phyloP scores from a whole-genome alignment of 2,797 vertebrate genomes.

The Pipistrellus nathusii region DNA sequence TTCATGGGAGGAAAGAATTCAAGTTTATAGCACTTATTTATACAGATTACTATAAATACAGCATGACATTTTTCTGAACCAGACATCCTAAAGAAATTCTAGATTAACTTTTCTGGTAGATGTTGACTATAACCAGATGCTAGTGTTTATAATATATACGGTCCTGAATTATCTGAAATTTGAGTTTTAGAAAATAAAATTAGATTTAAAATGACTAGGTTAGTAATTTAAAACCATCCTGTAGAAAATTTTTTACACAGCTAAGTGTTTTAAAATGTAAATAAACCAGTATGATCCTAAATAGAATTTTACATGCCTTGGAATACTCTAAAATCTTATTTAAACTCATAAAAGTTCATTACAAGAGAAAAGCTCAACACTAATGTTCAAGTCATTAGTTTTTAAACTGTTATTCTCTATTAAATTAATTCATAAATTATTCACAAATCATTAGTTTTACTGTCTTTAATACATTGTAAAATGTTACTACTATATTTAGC shows the following conservation, averaged over 20 bases:
- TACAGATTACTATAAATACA: not conserved
- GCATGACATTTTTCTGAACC: conserved; percentile 31
- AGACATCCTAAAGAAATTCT: conserved; percentile 46
- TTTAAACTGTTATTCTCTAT: conserved; percentile 1
- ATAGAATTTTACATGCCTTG: not conserved
- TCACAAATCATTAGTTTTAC: conserved; percentile 24
- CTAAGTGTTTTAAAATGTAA: conserved; percentile 52
- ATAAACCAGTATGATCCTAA: conserved; percentile 25
- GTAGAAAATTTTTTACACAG: not conserved
- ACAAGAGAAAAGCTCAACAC: not conserved
- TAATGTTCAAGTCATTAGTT: conserved; percentile 13
- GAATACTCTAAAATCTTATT: conserved; percentile 36
- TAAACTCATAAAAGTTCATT: conserved; percentile 38
- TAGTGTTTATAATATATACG: not conserved
- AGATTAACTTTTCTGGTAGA: conserved; percentile 46
- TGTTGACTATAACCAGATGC: conserved; percentile 5
- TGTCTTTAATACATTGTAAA: not conserved
- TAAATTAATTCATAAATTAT: conserved; percentile 55
- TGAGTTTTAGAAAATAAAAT: conserved; percentile 60
- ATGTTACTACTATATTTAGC: conserved; percentile 29
- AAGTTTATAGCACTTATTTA: conserved; percentile 41
- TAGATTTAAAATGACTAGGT: conserved; percentile 56
- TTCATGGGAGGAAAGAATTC: not conserved
- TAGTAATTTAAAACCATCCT: conserved; percentile 54
- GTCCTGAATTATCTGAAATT: conserved; percentile 41